phyloP scores from a whole-genome alignment of 1,140 invertebrate genomes.

The Daktulosphaira vitifoliae region DNA sequence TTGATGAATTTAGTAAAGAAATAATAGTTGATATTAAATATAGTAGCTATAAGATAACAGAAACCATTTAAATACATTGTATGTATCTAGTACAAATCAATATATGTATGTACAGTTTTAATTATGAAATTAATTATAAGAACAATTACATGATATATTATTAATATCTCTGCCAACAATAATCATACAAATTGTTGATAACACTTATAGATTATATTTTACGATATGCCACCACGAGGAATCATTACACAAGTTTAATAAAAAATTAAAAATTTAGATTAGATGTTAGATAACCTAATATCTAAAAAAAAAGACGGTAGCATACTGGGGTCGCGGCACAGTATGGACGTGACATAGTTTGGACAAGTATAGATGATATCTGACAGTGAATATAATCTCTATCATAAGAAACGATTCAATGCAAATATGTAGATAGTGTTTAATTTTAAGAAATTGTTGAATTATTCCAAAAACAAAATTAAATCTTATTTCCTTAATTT shows the following conservation, averaged over 20 bases:
- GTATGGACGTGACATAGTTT: no score
- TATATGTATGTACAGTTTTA: neutral
- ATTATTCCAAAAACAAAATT: no score
- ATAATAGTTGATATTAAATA: neutral
- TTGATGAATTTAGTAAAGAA: neutral
- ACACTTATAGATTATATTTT: neutral
- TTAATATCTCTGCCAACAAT: neutral
- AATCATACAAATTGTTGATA: neutral
- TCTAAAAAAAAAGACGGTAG: no score
- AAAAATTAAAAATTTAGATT: neutral
- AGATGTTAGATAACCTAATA: no score
- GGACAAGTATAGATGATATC: no score
- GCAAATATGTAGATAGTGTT: no score
- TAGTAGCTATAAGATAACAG: neutral
- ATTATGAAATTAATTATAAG: constrained; percentile 4
- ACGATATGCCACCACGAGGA: neutral
- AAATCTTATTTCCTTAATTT: no score
- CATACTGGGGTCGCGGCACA: no score
- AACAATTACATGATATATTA: neutral
- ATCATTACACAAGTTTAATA: neutral
- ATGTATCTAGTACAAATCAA: neutral
- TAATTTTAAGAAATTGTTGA: no score
- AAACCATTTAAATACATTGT: neutral
- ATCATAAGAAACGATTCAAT: no score
- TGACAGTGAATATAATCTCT: no score